A percentile compares a stretch with the other conserved stretches of the same genome.
Evolutionary conservation across 2,888 invertebrate genomes (phyloP).

Genomic region (Diploptera punctata): DNA sequence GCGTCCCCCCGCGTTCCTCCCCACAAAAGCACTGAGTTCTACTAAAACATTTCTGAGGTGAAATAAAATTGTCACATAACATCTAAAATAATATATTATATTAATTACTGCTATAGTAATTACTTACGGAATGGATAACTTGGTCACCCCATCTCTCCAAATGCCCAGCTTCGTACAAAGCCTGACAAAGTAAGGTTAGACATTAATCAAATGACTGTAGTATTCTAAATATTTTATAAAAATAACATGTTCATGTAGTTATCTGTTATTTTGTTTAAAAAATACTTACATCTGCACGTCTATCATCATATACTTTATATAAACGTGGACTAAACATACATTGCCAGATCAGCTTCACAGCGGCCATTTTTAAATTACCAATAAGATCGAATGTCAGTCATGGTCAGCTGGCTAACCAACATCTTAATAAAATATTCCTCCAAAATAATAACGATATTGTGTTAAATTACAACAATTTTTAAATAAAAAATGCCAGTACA

Average conservation of each 20-base stretch:
- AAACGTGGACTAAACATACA: conserved; percentile 75
- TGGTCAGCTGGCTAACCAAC: no score
- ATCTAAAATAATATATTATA: neutral
- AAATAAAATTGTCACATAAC: neutral
- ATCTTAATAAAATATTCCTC: neutral
- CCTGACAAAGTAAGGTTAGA: conserved; percentile 56
- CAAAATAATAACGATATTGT: no score
- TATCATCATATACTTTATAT: conserved; percentile 71
- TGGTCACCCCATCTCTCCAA: conserved; percentile 78
- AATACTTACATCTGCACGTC: conserved; percentile 60
- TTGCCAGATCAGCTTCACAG: conserved; percentile 63
- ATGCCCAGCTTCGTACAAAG: conserved; percentile 69
- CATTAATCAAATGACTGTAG: no score
- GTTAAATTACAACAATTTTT: no score
- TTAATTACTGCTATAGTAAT: neutral
- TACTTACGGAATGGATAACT: conserved; percentile 70
- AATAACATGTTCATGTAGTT: neutral
- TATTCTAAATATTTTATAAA: conserved; percentile 24
- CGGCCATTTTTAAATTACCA: conserved; percentile 50
- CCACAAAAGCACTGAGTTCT: no score
- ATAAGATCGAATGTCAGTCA: neutral
- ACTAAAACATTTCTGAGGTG: no score
- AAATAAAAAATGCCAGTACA: no score
- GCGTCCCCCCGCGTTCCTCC: no score
- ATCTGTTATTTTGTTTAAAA: neutral